Base-by-base conservation (phyloP, 2,113 vertebrate species). In the Lichenostomus cassidix region DNA sequence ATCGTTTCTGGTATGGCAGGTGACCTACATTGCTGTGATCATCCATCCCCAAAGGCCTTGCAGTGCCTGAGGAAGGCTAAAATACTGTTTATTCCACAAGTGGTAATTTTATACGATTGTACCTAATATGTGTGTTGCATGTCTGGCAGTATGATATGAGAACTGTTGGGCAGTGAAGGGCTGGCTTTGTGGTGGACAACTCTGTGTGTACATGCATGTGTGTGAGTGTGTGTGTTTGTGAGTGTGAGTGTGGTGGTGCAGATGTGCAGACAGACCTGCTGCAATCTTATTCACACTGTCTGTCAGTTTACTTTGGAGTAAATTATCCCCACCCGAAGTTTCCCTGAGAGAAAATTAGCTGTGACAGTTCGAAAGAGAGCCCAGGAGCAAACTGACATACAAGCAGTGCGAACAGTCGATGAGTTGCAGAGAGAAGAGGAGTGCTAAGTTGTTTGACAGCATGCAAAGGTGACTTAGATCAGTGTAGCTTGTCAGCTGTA, bases 361-460 rank as follows among this genome's bases (percentile, higher is more conserved):
- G 53, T 65, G 50, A 70, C 83, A 59, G 64, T 71, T 92, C 77
- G 89, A 94, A 96, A 78, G 81, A 46, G 68, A 91, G 73, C 73
- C 73, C 74, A 89, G 87, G 69, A 78, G 52, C 87, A 84, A 95
- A 41, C 27, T 64, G 87, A 70, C 55, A 71, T n/a, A 12, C 28
- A 53, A 63, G 70, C 23, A 79, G 18, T 70, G 64, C 55, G 87
- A 91, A 89, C 63, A 86, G 75, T 37, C 13, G 31, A 5, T 44
- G 83, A 91, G 77, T 22, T 77, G 56, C 91, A 84, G 76, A 73
- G 29, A 41, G 59, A 86, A 83, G 41, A 46, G 50, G 25, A 92
- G 81, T 75, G 64, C 50, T 62, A 78, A 84, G 73, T 9, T 92
- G 59, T 90, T 81, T 92, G 89, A 84, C 93, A 94, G 90, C 42